Evolutionary conservation across 23 tunicate species (phyloP).

Genomic region (Styela clava): DNA sequence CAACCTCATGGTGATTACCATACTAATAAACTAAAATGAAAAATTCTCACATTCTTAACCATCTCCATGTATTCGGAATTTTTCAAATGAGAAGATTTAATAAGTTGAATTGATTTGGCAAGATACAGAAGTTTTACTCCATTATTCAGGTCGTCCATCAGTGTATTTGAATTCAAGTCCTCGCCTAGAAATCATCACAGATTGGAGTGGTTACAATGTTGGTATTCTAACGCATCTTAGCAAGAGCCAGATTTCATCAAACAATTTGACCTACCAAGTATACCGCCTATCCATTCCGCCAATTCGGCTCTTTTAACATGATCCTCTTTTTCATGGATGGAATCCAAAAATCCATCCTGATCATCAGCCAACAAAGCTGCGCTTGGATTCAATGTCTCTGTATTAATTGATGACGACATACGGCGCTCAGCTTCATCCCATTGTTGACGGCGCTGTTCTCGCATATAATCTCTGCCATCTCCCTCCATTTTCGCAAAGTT

Average conservation of each 20-base stretch:
- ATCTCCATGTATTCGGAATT: conserved; percentile 7
- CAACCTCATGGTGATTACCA: too few relatives aligned
- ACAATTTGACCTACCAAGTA: conserved; percentile 35
- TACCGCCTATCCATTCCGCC: conserved; percentile 37
- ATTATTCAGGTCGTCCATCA: conserved; percentile 14
- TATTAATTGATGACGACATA: background rate
- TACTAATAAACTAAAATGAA: too few relatives aligned
- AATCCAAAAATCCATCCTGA: conserved; percentile 4
- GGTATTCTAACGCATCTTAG: too few relatives aligned
- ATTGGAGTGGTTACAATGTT: background rate
- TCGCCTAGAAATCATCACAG: conserved; percentile 37
- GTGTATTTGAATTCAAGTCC: background rate
- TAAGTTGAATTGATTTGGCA: conserved; percentile 28
- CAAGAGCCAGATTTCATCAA: too few relatives aligned
- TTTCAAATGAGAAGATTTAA: conserved; percentile 10
- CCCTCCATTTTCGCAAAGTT: background rate
- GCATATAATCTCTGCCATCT: background rate
- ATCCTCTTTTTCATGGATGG: conserved; percentile 10
- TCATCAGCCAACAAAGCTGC: conserved; percentile 29
- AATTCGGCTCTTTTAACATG: conserved; percentile 7
- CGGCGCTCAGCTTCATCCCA: background rate
- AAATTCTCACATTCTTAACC: conserved; percentile 26
- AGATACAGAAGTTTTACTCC: conserved; percentile 30
- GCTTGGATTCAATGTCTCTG: background rate
- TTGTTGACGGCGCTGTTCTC: background rate